Conservation (phyloP, 2,888 invertebrate genomes). For the Dinocampus coccinellae region DNA sequence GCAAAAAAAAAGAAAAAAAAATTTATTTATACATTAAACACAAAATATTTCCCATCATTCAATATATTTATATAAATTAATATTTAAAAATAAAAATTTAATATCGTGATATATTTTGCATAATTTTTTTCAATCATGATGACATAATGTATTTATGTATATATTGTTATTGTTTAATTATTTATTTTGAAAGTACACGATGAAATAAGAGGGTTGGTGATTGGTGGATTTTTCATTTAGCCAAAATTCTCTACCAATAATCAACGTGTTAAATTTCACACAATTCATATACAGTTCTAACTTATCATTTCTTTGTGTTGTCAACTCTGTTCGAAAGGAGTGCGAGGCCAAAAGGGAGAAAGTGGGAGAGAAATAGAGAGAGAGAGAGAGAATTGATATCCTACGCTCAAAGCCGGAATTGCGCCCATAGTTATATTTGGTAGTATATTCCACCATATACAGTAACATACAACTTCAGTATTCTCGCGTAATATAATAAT, state of each 20-base stretch:
- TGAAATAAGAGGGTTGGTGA: not conserved
- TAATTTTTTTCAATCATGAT: no score
- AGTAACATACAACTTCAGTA: not conserved
- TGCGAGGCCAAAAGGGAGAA: not conserved
- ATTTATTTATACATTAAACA: not conserved
- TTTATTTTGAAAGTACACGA: not conserved
- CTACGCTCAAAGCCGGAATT: conserved; percentile 21
- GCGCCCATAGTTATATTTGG: not conserved
- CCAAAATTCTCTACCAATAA: not conserved
- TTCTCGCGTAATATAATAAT: not conserved
- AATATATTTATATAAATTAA: not conserved
- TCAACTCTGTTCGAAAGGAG: conserved; percentile 12
- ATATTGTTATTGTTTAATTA: not conserved
- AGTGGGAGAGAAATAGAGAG: not conserved
- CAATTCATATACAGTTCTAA: no score
- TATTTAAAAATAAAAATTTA: not conserved
- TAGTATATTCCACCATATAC: not conserved
- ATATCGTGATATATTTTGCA: not conserved
- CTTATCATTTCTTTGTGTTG: conserved; percentile 8
- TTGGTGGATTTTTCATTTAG: not conserved
- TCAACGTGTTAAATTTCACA: not conserved
- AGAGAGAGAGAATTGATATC: not conserved
- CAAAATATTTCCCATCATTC: no score
- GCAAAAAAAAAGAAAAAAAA: not conserved
- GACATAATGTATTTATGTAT: no score